Evolutionary conservation across 2,113 vertebrate genomes (phyloP), one percentile per base, ranked within the genome.

Genomic region (Deroptyus accipitrinus): DNA sequence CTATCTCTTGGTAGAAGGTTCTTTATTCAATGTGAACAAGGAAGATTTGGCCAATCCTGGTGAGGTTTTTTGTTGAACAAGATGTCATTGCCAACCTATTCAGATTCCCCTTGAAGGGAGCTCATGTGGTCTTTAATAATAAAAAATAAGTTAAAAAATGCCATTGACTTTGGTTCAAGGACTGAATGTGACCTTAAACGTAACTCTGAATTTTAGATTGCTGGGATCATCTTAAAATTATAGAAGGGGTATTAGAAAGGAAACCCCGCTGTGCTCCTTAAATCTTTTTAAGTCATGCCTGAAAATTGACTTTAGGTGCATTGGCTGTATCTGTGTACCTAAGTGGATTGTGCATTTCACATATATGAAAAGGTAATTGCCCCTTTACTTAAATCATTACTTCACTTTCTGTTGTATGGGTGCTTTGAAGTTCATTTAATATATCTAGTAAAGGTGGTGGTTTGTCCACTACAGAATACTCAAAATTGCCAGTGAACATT

Each of bases 221-320:
- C 76, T 84, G 57, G 62, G 73, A 92, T 93, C 52, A 64, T 82
- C 5, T 79, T 52, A 31, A 90, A 92, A 62, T 86, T 55, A 57
- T 8, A 12, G 46, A 31, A 42, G 10, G 33, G 9, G 27, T 23
- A 31, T 57, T 66, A 83, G 80, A 64, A 94, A 30, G 49, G 62
- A 96, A 80, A 95, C 57, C 18, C 27, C 17, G 11, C 81, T 84
- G 72, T 64, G 64, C 19, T 82, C 83, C 1, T 0, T 59, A 86
- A 94, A 92, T 86, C 75, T 81, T 52, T 90, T 70, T 51, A 86
- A 79, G 12, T 81, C 73, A 0, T 55, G 42, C 63, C 52, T 83
- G 35, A 88, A 94, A 91, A 88, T 69, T 48, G 66, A 35, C 22
- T 88, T 90, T 19, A n/a, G 62, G 37, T 88, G 25, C 52, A 64